phyloP scores from a whole-genome alignment of 1,140 invertebrate genomes.

The Bombus haemorrhoidalis region DNA sequence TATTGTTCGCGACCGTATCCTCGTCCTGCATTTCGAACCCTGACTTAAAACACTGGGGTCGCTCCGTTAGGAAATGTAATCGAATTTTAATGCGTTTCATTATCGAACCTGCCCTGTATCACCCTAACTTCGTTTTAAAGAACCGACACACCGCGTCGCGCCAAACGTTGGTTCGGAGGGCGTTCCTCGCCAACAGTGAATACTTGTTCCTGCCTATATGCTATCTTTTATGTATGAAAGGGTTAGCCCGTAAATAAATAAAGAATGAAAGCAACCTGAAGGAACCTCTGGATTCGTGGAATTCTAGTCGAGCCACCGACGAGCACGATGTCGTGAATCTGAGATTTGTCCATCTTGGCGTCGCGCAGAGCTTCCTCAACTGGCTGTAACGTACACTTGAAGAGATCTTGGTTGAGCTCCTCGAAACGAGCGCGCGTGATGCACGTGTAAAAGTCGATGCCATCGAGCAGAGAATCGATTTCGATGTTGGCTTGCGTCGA shows the following conservation, averaged over 20 bases:
- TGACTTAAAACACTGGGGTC: constrained; percentile 25
- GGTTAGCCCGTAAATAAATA: background rate
- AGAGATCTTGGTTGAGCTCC: constrained; percentile 87
- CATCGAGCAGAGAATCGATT: constrained; percentile 89
- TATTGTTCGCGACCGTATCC: constrained; percentile 26
- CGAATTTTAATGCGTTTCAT: constrained; percentile 58
- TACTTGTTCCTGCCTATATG: background rate
- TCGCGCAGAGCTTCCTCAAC: constrained; percentile 86
- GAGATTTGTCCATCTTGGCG: constrained; percentile 86
- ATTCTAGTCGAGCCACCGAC: constrained; percentile 74
- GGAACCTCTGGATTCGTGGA: constrained; percentile 83
- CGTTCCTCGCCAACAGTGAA: background rate
- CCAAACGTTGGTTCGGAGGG: background rate
- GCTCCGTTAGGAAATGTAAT: constrained; percentile 46
- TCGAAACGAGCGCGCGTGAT: constrained; percentile 87
- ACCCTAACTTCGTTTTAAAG: constrained; percentile 18
- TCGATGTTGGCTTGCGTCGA: constrained; percentile 88
- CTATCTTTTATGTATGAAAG: background rate
- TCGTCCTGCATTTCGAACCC: constrained; percentile 32
- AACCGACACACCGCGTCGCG: constrained; percentile 20
- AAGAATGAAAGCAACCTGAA: constrained; percentile 58
- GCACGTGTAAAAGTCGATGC: constrained; percentile 87
- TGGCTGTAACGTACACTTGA: constrained; percentile 84
- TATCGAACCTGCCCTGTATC: constrained; percentile 31
- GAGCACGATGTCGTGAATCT: constrained; percentile 78